Base-by-base conservation (phyloP, 2,797 vertebrate genomes). In the Lepus townsendii region DNA sequence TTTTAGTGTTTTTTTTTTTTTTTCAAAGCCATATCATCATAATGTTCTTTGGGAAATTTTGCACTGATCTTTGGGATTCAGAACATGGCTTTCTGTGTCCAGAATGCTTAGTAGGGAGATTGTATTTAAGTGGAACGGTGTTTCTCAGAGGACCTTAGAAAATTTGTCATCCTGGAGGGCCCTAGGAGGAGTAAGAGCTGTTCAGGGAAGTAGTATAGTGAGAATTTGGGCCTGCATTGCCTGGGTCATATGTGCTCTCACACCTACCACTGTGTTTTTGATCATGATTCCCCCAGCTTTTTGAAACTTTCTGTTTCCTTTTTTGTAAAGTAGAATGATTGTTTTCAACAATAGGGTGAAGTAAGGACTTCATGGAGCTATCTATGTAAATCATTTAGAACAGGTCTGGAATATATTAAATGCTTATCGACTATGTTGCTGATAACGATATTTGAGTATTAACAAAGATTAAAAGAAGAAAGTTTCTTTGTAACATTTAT, bases 21-120 rank as follows among this genome's bases (percentile, higher is more conserved):
- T 84, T 19, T 91, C 27, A 77, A 93, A 88, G 83, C 47, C 69
- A 42, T 77, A 63, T 77, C 77, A 91, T 79, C 26, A 42, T n/a
- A 83, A 17, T 80, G 7, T 88, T 90, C 30, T 91, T 76, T 71
- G 52, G 66, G 30, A 54, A 76, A 47, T 57, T 77, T 77, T 82
- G 38, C 63, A 52, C 32, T 52, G 32, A 65, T 57, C 6, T 68
- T 83, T 57, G 27, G 27, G 30, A 82, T 84, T 89, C n/a, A 75
- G 52, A 85, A 60, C 72, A 66, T 91, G 69, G 9, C n/a, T 68
- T 93, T 93, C 54, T 93, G 26, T 85, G 52, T 78, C 1, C n/a
- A 47, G 20, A 79, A 90, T 35, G 35, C 50, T 77, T 68, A 27
- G 65, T 30, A 4, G 16, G n/a, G 52, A 86, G 30, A 68, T 62